Conservation (phyloP, 2,113 vertebrate species). For the Callipepla californica region DNA sequence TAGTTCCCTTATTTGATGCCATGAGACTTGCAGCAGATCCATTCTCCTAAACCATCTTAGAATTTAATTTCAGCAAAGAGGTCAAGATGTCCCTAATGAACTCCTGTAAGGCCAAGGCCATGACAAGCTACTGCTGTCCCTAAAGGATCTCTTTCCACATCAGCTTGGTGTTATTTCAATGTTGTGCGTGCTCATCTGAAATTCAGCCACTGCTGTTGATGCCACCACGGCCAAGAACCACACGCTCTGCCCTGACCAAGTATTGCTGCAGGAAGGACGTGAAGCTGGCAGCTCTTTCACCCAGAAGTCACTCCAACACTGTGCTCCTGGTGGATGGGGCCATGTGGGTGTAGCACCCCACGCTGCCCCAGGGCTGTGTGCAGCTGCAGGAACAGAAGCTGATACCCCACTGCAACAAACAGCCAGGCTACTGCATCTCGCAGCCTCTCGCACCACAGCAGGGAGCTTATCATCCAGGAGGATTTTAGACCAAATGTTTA, state of each 20-base stretch:
- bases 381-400: not conserved
- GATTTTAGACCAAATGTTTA: not conserved
- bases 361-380: accelerated
- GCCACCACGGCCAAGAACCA: accelerated
- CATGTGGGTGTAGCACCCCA: not conserved
- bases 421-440: not conserved
- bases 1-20: not conserved
- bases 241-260: not conserved
- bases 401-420: not conserved
- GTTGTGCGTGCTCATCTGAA: not conserved
- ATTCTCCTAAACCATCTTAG: not conserved
- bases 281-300: not conserved
- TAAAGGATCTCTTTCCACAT: not conserved
- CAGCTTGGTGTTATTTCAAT: not conserved
- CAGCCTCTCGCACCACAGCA: not conserved
- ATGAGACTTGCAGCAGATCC: not conserved
- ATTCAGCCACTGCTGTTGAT: not conserved
- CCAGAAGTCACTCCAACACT: not conserved
- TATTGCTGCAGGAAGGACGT: not conserved
- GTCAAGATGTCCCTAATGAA: conserved; percentile 4
- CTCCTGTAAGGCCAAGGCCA: not conserved
- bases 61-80: not conserved
- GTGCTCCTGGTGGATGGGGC: not conserved
- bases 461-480: not conserved
- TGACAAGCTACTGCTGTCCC: not conserved